Percentiles rank a stretch among this genome's conserved stretches.
Evolutionary conservation across 2,888 invertebrate genomes (phyloP).

Genomic region (Scaptodrosophila latifasciaeformis): DNA sequence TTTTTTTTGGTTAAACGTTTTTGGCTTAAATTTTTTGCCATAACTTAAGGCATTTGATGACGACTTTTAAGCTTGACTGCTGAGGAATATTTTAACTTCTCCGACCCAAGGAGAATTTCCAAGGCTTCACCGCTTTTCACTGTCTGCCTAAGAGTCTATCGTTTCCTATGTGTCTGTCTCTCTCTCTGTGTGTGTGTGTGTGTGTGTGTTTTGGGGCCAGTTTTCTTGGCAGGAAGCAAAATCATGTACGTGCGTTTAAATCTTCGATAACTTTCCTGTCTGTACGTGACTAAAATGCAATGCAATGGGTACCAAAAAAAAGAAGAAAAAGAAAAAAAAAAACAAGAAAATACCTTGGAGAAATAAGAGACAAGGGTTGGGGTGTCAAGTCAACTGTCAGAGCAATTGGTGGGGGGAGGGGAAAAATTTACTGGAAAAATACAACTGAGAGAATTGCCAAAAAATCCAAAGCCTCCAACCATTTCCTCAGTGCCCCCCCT

Average conservation of each 20-base stretch:
- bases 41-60: conserved; percentile 64
- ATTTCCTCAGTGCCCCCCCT: too few relatives aligned
- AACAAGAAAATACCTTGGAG: too few relatives aligned
- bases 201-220: conserved; percentile 11
- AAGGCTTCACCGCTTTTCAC: conserved; percentile 7
- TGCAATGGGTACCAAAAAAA: conserved; percentile 27
- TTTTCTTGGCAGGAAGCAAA: conserved; percentile 43
- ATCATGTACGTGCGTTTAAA: conserved; percentile 64
- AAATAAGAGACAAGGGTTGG: too few relatives aligned
- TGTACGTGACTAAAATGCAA: conserved; percentile 62
- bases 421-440: not conserved
- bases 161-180: not conserved
- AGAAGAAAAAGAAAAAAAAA: too few relatives aligned
- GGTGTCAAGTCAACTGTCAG: too few relatives aligned
- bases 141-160: conserved; percentile 3
- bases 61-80: conserved; percentile 33
- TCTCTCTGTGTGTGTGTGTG: not conserved
- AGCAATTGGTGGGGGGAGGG: too few relatives aligned
- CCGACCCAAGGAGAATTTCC: too few relatives aligned
- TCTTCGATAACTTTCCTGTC: conserved; percentile 63
- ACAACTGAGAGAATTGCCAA: conserved; percentile 21
- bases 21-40: conserved; percentile 43
- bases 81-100: too few relatives aligned
- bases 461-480: too few relatives aligned
- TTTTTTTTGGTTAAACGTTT: not conserved